A percentile compares a stretch with the other conserved stretches of the same genome.
phyloP scores from a whole-genome alignment of 2,888 invertebrate species.

The Iphiclides podalirius region DNA sequence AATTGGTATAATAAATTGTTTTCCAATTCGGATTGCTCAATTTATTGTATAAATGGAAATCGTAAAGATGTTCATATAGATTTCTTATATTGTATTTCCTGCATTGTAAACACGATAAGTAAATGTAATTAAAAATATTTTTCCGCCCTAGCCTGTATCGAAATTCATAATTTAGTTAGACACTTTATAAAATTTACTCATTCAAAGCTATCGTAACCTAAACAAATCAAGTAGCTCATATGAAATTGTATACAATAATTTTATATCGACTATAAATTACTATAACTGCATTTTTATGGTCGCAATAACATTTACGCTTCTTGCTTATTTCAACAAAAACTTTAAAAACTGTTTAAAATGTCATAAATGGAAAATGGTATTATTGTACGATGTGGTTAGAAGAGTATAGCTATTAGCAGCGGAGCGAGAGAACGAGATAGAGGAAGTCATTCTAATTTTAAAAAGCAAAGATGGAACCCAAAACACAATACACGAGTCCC shows the following conservation, averaged over 20 bases:
- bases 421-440: constrained; percentile 52
- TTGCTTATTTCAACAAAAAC: constrained; percentile 72
- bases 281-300: constrained; percentile 71
- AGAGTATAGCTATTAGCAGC: constrained; percentile 32
- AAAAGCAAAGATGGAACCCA: constrained; percentile 79
- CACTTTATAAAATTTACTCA: constrained; percentile 10
- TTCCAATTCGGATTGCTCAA: constrained; percentile 8
- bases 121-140: too few species aligned
- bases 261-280: constrained; percentile 70
- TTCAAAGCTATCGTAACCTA: constrained; percentile 21
- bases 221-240: constrained; percentile 55
- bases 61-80: background rate
- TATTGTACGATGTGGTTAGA: constrained; percentile 66
- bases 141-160: background rate
- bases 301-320: constrained; percentile 69
- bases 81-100: background rate
- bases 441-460: constrained; percentile 69
- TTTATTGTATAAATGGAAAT: constrained; percentile 2
- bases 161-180: constrained; percentile 21
- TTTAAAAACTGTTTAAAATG: constrained; percentile 71
- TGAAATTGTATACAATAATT: constrained; percentile 57
- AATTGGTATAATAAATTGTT: constrained; percentile 17
- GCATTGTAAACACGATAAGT: too few species aligned
- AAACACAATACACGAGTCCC: constrained; percentile 73
- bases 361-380: constrained; percentile 72